Conservation (phyloP, 2,797 vertebrate genomes). For the Mormyrops boulengeri region DNA sequence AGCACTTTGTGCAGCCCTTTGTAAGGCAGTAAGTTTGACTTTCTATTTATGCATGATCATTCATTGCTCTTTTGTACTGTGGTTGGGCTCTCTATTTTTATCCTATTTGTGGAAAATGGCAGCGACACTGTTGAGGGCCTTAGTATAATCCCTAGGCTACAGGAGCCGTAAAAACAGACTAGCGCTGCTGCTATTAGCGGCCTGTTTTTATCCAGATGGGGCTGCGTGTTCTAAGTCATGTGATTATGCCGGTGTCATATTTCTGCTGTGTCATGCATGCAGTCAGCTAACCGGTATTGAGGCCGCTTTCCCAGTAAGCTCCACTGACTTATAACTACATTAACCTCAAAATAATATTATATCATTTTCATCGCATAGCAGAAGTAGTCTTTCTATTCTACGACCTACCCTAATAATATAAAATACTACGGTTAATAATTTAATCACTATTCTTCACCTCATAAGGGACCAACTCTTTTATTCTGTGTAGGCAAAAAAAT, state of each 20-base stretch:
- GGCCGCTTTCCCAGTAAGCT: conserved; percentile 22
- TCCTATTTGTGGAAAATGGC: conserved; percentile 43
- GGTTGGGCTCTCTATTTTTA: conserved; percentile 45
- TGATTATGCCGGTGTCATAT: conserved; percentile 43
- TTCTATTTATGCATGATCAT: conserved; percentile 47
- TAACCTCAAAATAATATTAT: neutral
- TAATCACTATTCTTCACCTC: neutral
- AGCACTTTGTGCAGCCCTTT: neutral
- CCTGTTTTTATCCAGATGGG: conserved; percentile 29
- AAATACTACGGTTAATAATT: neutral
- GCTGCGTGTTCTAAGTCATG: conserved; percentile 12
- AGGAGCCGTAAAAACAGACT: conserved; percentile 58
- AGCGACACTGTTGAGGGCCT: conserved; percentile 33
- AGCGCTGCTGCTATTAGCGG: conserved; percentile 46
- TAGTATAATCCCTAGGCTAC: conserved; percentile 37
- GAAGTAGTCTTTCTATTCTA: neutral
- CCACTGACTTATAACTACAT: conserved; percentile 40
- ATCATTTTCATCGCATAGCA: neutral
- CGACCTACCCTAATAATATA: neutral
- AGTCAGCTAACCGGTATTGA: conserved; percentile 36
- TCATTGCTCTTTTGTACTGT: conserved; percentile 39
- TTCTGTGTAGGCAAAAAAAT: neutral
- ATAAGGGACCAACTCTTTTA: neutral
- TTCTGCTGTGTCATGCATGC: conserved; percentile 49
- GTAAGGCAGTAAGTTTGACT: conserved; percentile 29